Evolutionary conservation across 1,140 invertebrate species (phyloP).

Genomic region (Pectinophora gossypiella): DNA sequence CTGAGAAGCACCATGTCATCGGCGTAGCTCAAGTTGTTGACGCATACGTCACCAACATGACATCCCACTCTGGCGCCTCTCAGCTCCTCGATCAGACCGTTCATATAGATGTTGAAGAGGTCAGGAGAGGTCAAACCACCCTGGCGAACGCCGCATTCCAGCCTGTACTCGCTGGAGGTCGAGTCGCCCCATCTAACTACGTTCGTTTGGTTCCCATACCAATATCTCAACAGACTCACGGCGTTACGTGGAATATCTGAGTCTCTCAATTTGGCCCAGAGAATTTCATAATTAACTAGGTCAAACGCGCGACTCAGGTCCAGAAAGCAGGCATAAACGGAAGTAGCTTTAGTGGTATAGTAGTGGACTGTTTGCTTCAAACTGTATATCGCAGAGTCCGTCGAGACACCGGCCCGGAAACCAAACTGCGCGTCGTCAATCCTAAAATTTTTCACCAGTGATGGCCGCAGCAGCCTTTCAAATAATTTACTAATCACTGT

Average conservation of each 20-base stretch:
- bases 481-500: conserved; percentile 1
- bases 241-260: background rate
- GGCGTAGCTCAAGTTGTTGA: background rate
- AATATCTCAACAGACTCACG: background rate
- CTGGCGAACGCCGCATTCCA: conserved; percentile 5
- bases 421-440: background rate
- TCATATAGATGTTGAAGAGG: background rate
- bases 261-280: conserved; percentile 1
- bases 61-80: background rate
- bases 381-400: background rate
- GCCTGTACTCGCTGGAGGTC: background rate
- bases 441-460: background rate
- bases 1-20: background rate
- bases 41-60: background rate
- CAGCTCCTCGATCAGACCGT: background rate
- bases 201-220: background rate
- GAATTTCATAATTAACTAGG: conserved; percentile 3
- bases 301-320: conserved; percentile 7
- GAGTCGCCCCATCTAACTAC: conserved; percentile 1
- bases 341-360: too few relatives aligned
- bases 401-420: background rate
- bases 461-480: background rate
- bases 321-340: conserved; percentile 7
- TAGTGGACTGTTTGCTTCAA: background rate
- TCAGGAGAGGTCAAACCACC: background rate